A percentile compares a stretch with the other conserved stretches of the same genome.
Evolutionary conservation across 2,888 invertebrate species (phyloP).

Genomic region (Drosophila meridiana): DNA sequence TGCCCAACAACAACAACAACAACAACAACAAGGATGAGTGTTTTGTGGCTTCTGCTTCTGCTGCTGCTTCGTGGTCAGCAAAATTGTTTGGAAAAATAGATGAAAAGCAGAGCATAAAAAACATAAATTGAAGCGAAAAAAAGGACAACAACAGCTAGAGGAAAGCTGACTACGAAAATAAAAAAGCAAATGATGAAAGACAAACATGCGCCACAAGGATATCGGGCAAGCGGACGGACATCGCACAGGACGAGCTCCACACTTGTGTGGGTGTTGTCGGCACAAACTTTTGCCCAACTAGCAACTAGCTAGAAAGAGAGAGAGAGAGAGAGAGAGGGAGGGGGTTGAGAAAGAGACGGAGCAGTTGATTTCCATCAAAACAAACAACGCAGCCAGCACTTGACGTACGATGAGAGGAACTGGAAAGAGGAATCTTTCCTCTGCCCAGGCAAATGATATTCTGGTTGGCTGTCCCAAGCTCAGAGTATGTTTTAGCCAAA

Average conservation of each 20-base stretch:
- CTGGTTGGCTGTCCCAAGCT: slow-evolving; percentile 30
- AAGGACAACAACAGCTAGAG: slow-evolving; percentile 41
- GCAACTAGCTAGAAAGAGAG: not conserved
- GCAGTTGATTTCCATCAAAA: slow-evolving; percentile 64
- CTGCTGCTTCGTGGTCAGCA: slow-evolving; percentile 71
- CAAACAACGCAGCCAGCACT: slow-evolving; percentile 64
- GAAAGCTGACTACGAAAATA: slow-evolving; percentile 45
- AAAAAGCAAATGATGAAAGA: slow-evolving; percentile 78
- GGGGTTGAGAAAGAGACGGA: not conserved
- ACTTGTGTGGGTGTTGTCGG: slow-evolving; percentile 48
- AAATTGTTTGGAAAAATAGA: slow-evolving; percentile 62
- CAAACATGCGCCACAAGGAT: slow-evolving; percentile 82
- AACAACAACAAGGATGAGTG: slow-evolving; percentile 47
- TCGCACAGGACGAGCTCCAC: slow-evolving; percentile 26
- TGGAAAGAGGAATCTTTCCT: not conserved
- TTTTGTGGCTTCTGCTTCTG: slow-evolving; percentile 31
- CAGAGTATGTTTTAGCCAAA: not conserved
- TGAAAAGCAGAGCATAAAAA: slow-evolving; percentile 75
- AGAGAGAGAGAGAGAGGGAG: not conserved
- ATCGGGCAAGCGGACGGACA: slow-evolving; percentile 56
- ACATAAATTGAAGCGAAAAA: slow-evolving; percentile 68
- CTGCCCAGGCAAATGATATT: slow-evolving; percentile 36
- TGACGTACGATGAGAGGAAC: slow-evolving; percentile 47
- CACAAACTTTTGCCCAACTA: slow-evolving; percentile 36
- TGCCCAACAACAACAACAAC: slow-evolving; percentile 44